Evolutionary conservation across 2,113 vertebrate species (phyloP).

Genomic region (Rhabdornis inornatus): DNA sequence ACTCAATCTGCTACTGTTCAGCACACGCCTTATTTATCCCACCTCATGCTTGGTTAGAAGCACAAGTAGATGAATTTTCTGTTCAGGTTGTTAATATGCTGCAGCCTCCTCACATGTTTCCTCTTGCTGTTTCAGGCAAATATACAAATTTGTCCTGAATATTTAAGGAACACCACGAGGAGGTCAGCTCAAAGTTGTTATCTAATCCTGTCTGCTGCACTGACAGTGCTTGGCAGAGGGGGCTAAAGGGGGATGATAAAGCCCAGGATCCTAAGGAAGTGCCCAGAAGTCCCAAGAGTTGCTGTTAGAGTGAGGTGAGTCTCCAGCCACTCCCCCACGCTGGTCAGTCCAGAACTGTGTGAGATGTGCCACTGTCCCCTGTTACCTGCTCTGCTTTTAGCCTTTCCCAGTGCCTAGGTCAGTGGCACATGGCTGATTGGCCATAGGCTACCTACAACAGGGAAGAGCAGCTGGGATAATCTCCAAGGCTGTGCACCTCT

Average conservation of each 20-base stretch:
- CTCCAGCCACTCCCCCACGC: not conserved
- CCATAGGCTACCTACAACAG: rapidly evolving
- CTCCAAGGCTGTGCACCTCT: not conserved
- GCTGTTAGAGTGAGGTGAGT: not conserved
- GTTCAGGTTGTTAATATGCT: not conserved
- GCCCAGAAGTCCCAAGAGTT: not conserved
- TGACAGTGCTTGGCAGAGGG: not conserved
- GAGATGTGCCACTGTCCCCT: not conserved
- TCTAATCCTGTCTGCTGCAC: not conserved
- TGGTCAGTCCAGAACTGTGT: not conserved
- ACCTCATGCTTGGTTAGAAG: not conserved
- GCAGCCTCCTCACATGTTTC: not conserved
- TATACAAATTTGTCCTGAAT: not conserved
- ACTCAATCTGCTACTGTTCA: not conserved
- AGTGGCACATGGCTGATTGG: not conserved
- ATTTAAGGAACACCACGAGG: not conserved
- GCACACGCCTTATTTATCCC: not conserved
- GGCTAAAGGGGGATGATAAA: not conserved
- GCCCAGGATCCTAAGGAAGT: not conserved
- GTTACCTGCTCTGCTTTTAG: not conserved
- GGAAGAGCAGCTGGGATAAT: not conserved
- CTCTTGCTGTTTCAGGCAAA: not conserved
- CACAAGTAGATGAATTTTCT: not conserved
- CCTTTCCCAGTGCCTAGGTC: rapidly evolving
- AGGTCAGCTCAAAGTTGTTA: not conserved